Percentiles rank a stretch among this genome's conserved stretches.
phyloP scores from a whole-genome alignment of 2,113 vertebrate species.

The Catharus fuscescens region DNA sequence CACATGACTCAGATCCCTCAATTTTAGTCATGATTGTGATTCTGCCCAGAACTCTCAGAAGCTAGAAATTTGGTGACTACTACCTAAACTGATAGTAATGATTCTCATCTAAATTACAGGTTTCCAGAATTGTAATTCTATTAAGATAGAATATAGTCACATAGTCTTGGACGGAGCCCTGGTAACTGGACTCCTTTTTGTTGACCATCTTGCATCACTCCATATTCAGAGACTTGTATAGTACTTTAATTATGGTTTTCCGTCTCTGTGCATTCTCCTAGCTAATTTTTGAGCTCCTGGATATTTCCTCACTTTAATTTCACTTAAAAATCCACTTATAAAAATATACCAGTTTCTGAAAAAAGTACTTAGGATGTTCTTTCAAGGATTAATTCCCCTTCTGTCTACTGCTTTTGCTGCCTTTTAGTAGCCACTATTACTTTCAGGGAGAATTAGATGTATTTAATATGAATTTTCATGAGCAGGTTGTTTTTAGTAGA shows the following conservation, averaged over 20 bases:
- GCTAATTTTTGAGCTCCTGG: not conserved
- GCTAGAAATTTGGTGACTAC: not conserved
- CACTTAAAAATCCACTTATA: not conserved
- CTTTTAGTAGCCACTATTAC: not conserved
- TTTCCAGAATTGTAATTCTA: not conserved
- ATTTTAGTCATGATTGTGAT: not conserved
- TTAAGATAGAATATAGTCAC: not conserved
- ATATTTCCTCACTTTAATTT: not conserved
- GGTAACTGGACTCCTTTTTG: not conserved
- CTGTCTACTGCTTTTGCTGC: not conserved
- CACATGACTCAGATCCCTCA: not conserved
- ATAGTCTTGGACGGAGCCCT: not conserved
- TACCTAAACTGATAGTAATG: not conserved
- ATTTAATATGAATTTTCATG: not conserved
- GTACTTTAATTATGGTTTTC: not conserved
- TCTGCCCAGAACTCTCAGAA: not conserved
- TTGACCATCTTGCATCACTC: not conserved
- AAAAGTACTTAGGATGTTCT: not conserved
- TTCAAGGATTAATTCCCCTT: not conserved
- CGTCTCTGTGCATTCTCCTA: not conserved
- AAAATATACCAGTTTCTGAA: not conserved
- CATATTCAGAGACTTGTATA: not conserved
- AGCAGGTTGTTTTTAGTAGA: not conserved
- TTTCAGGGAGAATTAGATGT: not conserved
- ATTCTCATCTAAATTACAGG: not conserved